Percentiles rank a stretch among this genome's conserved stretches.
These are phyloP conservation scores for Climacteris rufus DNA, from an alignment of 2,113 vertebrate genomes.

Conservation along the genomic window DNA sequence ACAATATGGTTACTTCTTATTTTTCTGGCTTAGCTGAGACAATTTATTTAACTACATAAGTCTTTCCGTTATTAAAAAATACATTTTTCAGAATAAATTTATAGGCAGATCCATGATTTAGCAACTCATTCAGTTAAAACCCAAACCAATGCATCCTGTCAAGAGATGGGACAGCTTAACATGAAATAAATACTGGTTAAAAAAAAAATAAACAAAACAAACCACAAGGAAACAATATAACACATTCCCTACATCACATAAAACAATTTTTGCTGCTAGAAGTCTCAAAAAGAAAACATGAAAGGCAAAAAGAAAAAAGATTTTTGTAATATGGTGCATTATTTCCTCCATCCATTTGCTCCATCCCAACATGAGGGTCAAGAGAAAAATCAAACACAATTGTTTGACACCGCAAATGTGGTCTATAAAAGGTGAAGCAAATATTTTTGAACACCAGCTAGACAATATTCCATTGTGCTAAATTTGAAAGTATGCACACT, in stretches of 20 bases:
- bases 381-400: neutral
- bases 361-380: neutral
- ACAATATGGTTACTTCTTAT: neutral
- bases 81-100: neutral
- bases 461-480: neutral
- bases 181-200: neutral
- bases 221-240: neutral
- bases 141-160: neutral
- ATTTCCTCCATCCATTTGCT: neutral
- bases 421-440: neutral
- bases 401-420: neutral
- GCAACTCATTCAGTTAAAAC: neutral
- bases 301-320: neutral
- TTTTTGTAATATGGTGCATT: neutral
- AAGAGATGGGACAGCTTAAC: neutral
- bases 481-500: neutral
- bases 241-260: neutral
- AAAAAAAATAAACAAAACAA: neutral
- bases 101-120: neutral
- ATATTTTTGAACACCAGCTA: neutral
- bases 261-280: neutral
- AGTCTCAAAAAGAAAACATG: neutral
- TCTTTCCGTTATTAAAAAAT: neutral
- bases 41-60: neutral
- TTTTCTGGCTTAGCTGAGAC: neutral